Evolutionary conservation across 1,140 invertebrate species (phyloP).

Genomic region (Drosophila rufa): DNA sequence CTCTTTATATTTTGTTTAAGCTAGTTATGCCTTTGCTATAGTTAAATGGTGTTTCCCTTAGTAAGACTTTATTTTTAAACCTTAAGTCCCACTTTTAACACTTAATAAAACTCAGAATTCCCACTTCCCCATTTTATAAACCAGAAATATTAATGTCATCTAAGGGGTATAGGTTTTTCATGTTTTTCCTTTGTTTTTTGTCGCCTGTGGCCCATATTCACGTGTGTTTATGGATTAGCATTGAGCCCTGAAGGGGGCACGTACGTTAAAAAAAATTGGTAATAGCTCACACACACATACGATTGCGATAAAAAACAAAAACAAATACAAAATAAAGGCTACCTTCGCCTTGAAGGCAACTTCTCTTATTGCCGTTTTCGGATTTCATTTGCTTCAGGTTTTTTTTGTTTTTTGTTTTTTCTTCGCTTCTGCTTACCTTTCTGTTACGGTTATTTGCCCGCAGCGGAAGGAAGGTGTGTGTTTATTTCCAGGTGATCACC

Average conservation of each 20-base stretch:
- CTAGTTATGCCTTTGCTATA: too few species aligned
- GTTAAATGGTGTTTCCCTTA: too few species aligned
- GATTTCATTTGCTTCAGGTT: constrained; percentile 19
- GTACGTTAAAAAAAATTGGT: constrained; percentile 28
- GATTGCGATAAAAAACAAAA: constrained; percentile 36
- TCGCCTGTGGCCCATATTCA: constrained; percentile 31
- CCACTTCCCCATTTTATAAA: not conserved
- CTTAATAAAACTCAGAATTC: not conserved
- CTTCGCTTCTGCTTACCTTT: constrained; percentile 21
- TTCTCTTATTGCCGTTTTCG: constrained; percentile 35
- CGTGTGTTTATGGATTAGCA: constrained; percentile 14
- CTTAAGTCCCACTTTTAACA: not conserved
- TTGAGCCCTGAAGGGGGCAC: constrained; percentile 27
- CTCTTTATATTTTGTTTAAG: too few species aligned
- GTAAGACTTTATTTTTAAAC: not conserved
- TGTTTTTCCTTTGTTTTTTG: not conserved
- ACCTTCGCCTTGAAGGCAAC: constrained; percentile 50
- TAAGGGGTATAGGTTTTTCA: not conserved
- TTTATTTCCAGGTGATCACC: constrained; percentile 30
- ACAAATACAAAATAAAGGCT: constrained; percentile 37
- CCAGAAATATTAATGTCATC: not conserved
- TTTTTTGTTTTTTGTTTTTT: constrained; percentile 15
- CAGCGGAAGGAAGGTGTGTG: constrained; percentile 79
- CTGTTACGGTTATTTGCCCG: constrained; percentile 58
- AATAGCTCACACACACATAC: constrained; percentile 19